Conservation (phyloP, 2,113 vertebrate genomes). For the Pholis gunnellus region DNA sequence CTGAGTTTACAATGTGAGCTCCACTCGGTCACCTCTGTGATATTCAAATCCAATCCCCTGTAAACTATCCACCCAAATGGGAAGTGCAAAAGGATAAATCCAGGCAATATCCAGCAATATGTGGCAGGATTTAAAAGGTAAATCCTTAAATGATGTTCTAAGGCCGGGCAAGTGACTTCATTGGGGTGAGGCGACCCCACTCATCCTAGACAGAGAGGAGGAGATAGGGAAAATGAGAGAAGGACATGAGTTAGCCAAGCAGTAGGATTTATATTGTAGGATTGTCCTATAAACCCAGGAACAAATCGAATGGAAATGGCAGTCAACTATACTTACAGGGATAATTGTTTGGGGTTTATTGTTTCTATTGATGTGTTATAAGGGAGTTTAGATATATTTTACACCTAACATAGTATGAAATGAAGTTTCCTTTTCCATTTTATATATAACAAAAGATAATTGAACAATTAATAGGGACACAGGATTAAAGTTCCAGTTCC, state of each 20-base stretch:
- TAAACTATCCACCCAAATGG: slow-evolving; percentile 75
- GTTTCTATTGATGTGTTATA: background rate
- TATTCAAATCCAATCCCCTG: slow-evolving; percentile 76
- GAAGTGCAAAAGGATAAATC: slow-evolving; percentile 79
- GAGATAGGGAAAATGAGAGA: background rate
- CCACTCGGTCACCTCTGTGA: slow-evolving; percentile 70
- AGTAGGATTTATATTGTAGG: slow-evolving; percentile 7
- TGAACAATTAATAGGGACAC: too few species aligned
- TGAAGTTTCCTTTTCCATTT: background rate
- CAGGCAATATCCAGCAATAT: slow-evolving; percentile 75
- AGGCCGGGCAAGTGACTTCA: slow-evolving; percentile 67
- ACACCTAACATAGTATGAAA: background rate
- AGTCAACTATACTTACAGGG: background rate
- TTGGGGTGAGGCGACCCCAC: slow-evolving; percentile 65
- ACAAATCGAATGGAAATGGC: slow-evolving; percentile 9
- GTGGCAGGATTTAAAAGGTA: slow-evolving; percentile 64
- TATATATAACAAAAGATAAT: too few species aligned
- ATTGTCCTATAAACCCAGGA: slow-evolving; percentile 22
- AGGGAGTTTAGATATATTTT: background rate
- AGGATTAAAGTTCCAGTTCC: too few species aligned
- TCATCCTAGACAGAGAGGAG: slow-evolving; percentile 34
- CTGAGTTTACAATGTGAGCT: slow-evolving; percentile 83
- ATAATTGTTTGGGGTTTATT: background rate
- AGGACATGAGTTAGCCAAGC: slow-evolving; percentile 1
- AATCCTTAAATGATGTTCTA: slow-evolving; percentile 77